Conservation (phyloP, 2,797 vertebrate species). For the Dicrostonyx torquatus region DNA sequence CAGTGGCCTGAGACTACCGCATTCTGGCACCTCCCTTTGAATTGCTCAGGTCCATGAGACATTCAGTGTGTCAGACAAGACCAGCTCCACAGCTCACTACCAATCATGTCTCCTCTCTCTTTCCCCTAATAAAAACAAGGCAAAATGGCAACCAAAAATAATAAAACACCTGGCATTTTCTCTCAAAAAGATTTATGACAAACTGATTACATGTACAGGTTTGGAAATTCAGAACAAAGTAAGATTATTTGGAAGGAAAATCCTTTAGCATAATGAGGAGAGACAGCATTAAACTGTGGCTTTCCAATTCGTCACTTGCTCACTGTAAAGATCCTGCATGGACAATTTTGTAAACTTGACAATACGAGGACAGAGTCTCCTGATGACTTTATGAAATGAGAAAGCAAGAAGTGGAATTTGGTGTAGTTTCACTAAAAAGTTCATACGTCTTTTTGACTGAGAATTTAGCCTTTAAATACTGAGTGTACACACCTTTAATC, state of each 20-base stretch:
- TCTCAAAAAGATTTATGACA: constrained; percentile 45
- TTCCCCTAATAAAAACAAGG: neutral
- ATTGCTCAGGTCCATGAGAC: constrained; percentile 66
- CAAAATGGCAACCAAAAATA: neutral
- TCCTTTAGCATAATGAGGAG: constrained; percentile 48
- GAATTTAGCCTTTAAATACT: neutral
- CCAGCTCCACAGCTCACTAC: neutral
- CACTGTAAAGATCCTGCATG: neutral
- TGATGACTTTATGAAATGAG: constrained; percentile 30
- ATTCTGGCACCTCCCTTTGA: constrained; percentile 60
- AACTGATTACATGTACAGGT: constrained; percentile 5
- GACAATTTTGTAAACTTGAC: constrained; percentile 10
- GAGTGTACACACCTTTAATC: neutral
- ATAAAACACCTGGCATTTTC: neutral
- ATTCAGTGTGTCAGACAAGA: neutral
- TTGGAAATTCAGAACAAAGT: constrained; percentile 32
- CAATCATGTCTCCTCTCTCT: neutral
- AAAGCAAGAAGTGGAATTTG: constrained; percentile 9
- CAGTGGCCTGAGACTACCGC: neutral
- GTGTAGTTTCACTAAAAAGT: neutral
- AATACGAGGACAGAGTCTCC: constrained; percentile 31
- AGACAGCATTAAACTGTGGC: constrained; percentile 42
- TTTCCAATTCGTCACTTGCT: constrained; percentile 26
- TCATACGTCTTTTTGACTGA: neutral
- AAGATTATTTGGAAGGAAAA: constrained; percentile 54